Evolutionary conservation across 2,888 invertebrate genomes (phyloP), one percentile per base, ranked within the genome.

Genomic region (Camptogramma bilineatum): DNA sequence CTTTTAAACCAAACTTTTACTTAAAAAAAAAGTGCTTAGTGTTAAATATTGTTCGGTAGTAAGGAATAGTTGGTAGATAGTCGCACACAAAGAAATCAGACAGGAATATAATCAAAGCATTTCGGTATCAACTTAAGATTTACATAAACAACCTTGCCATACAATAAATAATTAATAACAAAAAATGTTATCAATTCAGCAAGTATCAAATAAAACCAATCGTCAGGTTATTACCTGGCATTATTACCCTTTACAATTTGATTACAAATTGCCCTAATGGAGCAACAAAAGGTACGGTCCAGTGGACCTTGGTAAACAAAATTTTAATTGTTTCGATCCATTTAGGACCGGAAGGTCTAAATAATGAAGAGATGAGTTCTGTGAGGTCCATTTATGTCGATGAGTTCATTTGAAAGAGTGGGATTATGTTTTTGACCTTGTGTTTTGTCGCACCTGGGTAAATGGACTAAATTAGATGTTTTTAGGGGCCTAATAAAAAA

Each of bases 291-390:
- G 34, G 64, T 44, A 59, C 63, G 47, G 51, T 39, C 50, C 64
- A 69, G 64, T 65, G 69, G 74, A 74, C 75, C 75, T 76, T 73
- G 73, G 70, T 76, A 76, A 73, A 80, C 78, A 80, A 74, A 70
- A 73, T 76, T 76, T 80, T 81, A 81, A 81, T 81, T 76, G 74
- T 74, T 76, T 59, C 71, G 64, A 73, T 72, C 81, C 75, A 76
- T 78, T 79, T 73, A 73, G 64, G 61, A 19, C 72, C 75, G 78
- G 80, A 80, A 71, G 72, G 70, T 71, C 69, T 71, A 70, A 70
- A 78, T 76, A 76, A 70, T 70, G 69, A 66, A 67, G 66, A 68
- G 66, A 65, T 64, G 62, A 60, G 56, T 55, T 54, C 62, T 64
- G 57, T 39, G 66, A 65, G 60, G 52, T 53, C 21, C 55, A 53